These are phyloP conservation scores for Eupithecia pulchellata DNA, from an alignment of 2,888 invertebrate genomes.

Conservation along the genomic window DNA sequence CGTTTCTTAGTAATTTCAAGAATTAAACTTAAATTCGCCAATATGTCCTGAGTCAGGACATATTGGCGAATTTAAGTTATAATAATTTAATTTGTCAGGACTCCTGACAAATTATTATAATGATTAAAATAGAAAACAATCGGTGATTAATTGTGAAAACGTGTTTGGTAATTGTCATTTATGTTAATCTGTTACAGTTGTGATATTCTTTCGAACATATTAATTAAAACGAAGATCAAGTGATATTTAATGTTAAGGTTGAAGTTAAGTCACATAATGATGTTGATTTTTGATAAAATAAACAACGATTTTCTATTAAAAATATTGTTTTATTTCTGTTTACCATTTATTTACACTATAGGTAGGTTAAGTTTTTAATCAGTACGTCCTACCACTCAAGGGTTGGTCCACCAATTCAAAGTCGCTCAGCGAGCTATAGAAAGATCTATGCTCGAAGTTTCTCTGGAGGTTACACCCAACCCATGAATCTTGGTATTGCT, in stretches of 20 bases:
- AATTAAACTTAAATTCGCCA: neutral
- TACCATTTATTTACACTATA: neutral
- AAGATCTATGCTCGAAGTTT: too few species aligned
- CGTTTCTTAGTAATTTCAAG: constrained; percentile 7
- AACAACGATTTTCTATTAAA: neutral
- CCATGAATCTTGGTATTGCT: too few species aligned
- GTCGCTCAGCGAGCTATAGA: too few species aligned
- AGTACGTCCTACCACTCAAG: too few species aligned
- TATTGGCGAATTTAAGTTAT: too few species aligned
- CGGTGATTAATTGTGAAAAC: neutral
- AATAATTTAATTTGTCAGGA: too few species aligned
- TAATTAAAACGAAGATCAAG: neutral
- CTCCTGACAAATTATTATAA: neutral
- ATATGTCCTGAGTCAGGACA: too few species aligned
- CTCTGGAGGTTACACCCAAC: too few species aligned
- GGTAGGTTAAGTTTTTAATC: too few species aligned
- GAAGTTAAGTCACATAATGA: too few species aligned
- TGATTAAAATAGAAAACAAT: neutral
- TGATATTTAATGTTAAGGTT: neutral
- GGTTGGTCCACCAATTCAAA: too few species aligned
- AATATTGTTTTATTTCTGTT: neutral
- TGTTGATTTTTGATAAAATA: neutral
- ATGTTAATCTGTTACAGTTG: neutral
- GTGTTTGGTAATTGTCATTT: neutral
- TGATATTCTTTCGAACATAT: neutral